phyloP scores from a whole-genome alignment of 1,140 invertebrate species.

The Drosophila pallidifrons region DNA sequence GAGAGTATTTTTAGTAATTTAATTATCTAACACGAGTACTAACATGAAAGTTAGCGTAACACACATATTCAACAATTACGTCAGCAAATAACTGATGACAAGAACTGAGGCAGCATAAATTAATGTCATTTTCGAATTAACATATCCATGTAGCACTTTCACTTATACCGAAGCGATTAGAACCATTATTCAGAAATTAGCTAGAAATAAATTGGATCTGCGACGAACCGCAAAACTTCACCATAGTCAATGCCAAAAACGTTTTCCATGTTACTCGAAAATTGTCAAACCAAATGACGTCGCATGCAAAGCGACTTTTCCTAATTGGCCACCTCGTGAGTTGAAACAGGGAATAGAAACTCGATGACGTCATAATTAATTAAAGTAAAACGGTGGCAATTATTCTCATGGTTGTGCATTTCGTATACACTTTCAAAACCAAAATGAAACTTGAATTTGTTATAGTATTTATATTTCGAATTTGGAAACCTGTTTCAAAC shows the following conservation, averaged over 20 bases:
- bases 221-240: constrained; percentile 26
- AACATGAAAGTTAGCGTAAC: too few relatives aligned
- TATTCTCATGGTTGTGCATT: not conserved
- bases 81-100: too few relatives aligned
- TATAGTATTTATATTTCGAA: not conserved
- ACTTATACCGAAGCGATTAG: not conserved
- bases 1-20: too few relatives aligned
- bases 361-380: constrained; percentile 52
- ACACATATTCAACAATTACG: too few relatives aligned
- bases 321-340: constrained; percentile 40
- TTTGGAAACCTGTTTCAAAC: not conserved
- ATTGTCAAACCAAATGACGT: constrained; percentile 41
- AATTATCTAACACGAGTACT: too few relatives aligned
- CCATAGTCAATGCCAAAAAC: constrained; percentile 39
- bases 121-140: not conserved
- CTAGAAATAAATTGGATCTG: not conserved
- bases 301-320: constrained; percentile 18
- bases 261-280: constrained; percentile 45
- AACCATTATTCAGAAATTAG: constrained; percentile 10
- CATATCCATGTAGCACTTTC: constrained; percentile 1
- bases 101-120: not conserved
- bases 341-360: not conserved
- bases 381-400: constrained; percentile 32
- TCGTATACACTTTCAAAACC: constrained; percentile 5
- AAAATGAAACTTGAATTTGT: not conserved